A percentile compares a stretch with the other conserved stretches of the same genome.
Conservation (phyloP, 2,113 vertebrate species). For the Hippolais icterina region DNA sequence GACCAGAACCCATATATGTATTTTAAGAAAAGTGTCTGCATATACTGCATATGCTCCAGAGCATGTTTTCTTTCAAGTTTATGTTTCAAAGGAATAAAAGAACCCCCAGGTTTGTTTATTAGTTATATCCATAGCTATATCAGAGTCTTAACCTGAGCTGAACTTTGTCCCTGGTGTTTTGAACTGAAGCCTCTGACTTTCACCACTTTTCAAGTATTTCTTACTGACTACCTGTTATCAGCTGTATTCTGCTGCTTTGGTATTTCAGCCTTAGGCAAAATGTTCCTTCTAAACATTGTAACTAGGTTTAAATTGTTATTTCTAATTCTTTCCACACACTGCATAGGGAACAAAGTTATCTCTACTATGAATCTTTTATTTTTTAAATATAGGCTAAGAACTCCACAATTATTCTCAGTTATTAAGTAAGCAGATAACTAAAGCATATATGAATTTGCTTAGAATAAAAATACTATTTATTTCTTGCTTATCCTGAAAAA, state of each 20-base stretch:
- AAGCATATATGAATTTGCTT: not conserved
- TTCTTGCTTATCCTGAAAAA: not conserved
- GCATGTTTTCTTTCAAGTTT: not conserved
- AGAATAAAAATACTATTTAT: not conserved
- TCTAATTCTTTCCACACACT: not conserved
- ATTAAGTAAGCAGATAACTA: not conserved
- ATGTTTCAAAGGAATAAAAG: not conserved
- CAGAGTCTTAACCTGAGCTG: not conserved
- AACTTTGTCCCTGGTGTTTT: not conserved
- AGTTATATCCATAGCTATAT: not conserved
- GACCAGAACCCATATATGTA: fast-evolving
- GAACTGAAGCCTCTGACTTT: not conserved
- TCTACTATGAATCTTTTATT: not conserved
- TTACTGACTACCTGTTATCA: not conserved
- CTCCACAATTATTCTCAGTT: not conserved
- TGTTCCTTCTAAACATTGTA: not conserved
- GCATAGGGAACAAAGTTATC: not conserved
- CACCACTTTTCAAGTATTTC: not conserved
- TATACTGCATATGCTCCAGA: not conserved
- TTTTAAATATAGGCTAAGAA: not conserved
- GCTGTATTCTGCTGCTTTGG: not conserved
- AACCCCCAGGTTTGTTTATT: not conserved
- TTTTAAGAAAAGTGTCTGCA: not conserved
- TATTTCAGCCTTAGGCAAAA: not conserved
- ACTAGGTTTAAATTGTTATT: not conserved